Evolutionary conservation across 2,888 invertebrate species (phyloP).

Genomic region (Heliothis peltigera): DNA sequence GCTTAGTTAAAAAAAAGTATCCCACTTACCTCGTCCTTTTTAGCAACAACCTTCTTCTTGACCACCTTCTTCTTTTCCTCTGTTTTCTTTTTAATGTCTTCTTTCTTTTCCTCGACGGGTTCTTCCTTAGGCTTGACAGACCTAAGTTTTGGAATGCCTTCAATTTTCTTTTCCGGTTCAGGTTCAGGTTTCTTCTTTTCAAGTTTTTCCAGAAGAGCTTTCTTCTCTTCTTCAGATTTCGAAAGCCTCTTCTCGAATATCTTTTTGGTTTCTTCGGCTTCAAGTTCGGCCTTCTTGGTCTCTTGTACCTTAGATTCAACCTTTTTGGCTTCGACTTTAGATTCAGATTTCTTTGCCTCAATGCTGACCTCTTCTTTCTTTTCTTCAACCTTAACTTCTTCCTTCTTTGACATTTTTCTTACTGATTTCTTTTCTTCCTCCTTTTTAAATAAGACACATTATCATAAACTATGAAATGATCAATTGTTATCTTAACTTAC

Average conservation of each 20-base stretch:
- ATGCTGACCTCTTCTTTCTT: conserved; percentile 73
- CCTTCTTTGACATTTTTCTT: conserved; percentile 80
- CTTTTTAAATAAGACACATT: conserved; percentile 42
- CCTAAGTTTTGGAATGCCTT: conserved; percentile 91
- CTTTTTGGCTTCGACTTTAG: conserved; percentile 74
- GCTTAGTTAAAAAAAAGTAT: conserved; percentile 30
- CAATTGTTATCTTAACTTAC: too few relatives aligned
- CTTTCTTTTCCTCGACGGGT: conserved; percentile 84
- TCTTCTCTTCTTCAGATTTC: conserved; percentile 88
- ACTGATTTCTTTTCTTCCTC: conserved; percentile 80
- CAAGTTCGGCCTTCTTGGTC: conserved; percentile 77
- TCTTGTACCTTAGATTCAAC: conserved; percentile 79
- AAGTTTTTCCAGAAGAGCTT: conserved; percentile 85
- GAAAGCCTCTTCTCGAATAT: conserved; percentile 85
- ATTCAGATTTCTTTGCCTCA: conserved; percentile 78
- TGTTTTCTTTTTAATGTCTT: conserved; percentile 83
- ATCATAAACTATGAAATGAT: too few relatives aligned
- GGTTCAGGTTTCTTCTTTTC: conserved; percentile 88
- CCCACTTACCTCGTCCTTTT: conserved; percentile 87
- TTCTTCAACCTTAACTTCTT: conserved; percentile 74
- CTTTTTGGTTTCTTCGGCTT: conserved; percentile 87
- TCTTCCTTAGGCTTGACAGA: conserved; percentile 88
- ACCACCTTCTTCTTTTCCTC: conserved; percentile 85
- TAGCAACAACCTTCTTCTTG: conserved; percentile 86
- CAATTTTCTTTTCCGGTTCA: conserved; percentile 89